Evolutionary conservation across 1,140 invertebrate species (phyloP).

Genomic region (Hylaeus volcanicus): DNA sequence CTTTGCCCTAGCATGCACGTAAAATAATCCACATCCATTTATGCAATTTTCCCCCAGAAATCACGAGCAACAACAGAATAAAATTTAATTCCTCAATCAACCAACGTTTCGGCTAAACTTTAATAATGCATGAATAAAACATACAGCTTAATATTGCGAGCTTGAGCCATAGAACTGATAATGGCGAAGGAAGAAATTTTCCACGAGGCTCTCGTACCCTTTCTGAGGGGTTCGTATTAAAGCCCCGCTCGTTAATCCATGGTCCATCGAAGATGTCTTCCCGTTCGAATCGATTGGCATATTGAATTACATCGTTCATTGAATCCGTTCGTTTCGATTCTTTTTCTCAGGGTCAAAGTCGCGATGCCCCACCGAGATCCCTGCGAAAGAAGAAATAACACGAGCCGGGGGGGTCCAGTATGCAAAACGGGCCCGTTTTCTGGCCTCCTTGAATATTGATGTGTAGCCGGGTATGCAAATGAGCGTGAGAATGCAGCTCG

Average conservation of each 20-base stretch:
- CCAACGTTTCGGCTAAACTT: no score
- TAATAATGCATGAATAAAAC: no score
- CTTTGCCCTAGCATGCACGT: no score
- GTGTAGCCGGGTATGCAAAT: conserved; percentile 77
- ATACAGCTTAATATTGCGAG: no score
- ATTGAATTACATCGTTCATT: neutral
- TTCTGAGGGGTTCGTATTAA: neutral
- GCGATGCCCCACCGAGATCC: conserved; percentile 67
- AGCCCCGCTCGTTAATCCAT: neutral
- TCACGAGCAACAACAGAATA: no score
- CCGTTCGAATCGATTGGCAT: neutral
- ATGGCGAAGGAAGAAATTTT: no score
- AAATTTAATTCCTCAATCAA: no score
- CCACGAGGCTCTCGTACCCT: neutral
- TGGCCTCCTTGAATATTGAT: conserved; percentile 77
- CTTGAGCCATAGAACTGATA: no score
- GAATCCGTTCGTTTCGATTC: conserved; percentile 21
- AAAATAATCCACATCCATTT: no score
- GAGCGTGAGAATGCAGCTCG: conserved; percentile 79
- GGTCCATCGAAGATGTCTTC: neutral
- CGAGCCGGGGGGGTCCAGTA: conserved; percentile 74
- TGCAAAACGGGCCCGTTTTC: conserved; percentile 77
- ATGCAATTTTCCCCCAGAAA: no score
- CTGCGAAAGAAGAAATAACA: conserved; percentile 71
- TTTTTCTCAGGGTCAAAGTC: conserved; percentile 63